Conservation (phyloP, 2,797 vertebrate genomes). For the Karalla daura region DNA sequence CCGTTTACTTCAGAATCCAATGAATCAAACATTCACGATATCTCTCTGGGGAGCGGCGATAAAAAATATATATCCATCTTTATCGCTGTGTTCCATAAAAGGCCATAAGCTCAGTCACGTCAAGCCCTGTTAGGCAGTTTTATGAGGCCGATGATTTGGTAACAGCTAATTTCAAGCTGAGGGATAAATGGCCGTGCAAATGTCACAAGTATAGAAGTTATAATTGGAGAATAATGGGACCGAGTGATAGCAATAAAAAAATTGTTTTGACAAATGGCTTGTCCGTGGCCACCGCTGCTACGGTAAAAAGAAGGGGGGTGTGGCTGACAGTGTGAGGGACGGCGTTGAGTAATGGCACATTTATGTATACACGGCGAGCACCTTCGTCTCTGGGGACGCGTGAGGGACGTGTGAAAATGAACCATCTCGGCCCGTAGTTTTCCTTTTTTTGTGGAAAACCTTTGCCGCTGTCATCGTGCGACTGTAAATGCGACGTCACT, state of each 20-base stretch:
- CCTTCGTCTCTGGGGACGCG: constrained; percentile 33
- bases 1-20: constrained; percentile 5
- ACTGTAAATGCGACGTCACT: neutral
- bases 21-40: constrained; percentile 26
- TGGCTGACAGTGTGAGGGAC: constrained; percentile 25
- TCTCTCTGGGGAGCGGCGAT: constrained; percentile 22
- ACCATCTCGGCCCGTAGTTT: neutral
- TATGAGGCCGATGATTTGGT: constrained; percentile 65
- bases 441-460: neutral
- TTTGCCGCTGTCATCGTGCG: neutral
- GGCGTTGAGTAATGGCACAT: constrained; percentile 46
- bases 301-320: constrained; percentile 36
- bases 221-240: constrained; percentile 70
- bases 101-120: constrained; percentile 39
- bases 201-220: constrained; percentile 57
- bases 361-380: constrained; percentile 45
- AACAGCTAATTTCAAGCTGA: constrained; percentile 63
- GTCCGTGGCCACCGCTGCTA: constrained; percentile 12
- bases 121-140: constrained; percentile 45
- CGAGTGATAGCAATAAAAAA: constrained; percentile 57
- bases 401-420: constrained; percentile 42
- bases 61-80: constrained; percentile 24
- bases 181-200: constrained; percentile 52
- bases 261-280: constrained; percentile 62
- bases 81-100: constrained; percentile 44